A percentile compares a stretch with the other conserved stretches of the same genome.
These are phyloP conservation scores for Oligia latruncula DNA, from an alignment of 2,888 invertebrate species.

Conservation along the genomic window DNA sequence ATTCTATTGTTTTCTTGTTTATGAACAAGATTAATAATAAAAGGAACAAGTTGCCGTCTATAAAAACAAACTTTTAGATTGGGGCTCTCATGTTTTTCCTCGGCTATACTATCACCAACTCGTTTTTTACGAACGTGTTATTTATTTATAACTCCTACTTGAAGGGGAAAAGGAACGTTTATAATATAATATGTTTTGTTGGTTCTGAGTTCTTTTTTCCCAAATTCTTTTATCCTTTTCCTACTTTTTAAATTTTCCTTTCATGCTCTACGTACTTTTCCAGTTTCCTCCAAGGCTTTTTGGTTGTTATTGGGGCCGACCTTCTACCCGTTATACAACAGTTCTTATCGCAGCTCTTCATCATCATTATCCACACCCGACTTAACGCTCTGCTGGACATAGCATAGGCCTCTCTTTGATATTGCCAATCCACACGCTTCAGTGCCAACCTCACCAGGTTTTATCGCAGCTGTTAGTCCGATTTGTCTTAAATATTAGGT, in stretches of 20 bases:
- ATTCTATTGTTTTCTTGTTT: conserved; percentile 17
- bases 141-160: conserved; percentile 8
- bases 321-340: not conserved
- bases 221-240: conserved; percentile 11
- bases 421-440: not conserved
- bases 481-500: not conserved
- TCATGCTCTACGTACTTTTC: not conserved
- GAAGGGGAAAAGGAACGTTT: conserved; percentile 3
- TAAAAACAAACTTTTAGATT: conserved; percentile 20
- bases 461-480: not conserved
- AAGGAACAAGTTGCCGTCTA: not conserved
- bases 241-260: not conserved
- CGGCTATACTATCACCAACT: not conserved
- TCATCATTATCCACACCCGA: not conserved
- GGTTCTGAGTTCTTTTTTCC: not conserved
- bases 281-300: not conserved
- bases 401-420: too few relatives aligned
- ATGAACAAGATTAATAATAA: conserved; percentile 4
- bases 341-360: not conserved
- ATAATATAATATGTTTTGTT: not conserved
- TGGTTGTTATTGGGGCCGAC: not conserved
- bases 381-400: not conserved
- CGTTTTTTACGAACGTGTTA: conserved; percentile 23
- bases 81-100: not conserved
- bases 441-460: not conserved